Evolutionary conservation across 1,140 invertebrate genomes (phyloP).

Genomic region (Wiebesia pumilae): DNA sequence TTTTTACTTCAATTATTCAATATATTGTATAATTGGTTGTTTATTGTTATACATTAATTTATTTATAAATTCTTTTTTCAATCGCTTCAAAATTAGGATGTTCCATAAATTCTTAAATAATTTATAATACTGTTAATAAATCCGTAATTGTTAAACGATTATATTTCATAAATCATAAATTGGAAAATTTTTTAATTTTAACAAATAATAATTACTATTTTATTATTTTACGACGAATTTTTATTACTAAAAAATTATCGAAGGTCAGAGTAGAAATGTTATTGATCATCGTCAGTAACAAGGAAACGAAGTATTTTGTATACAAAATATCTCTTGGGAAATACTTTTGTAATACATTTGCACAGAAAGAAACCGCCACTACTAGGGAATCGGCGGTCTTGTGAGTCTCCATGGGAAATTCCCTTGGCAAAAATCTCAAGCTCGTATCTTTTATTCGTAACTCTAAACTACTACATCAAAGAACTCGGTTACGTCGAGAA

Average conservation of each 20-base stretch:
- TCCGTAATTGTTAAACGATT: no score
- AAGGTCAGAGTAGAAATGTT: not conserved
- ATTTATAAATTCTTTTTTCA: no score
- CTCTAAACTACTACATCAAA: not conserved
- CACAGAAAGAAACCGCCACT: not conserved
- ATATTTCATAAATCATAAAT: no score
- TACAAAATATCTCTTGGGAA: constrained; percentile 32
- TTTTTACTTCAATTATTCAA: no score
- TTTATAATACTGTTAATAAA: no score
- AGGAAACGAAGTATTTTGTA: not conserved
- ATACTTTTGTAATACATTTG: constrained; percentile 13
- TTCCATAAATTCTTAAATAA: no score
- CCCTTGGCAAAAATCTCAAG: constrained; percentile 21
- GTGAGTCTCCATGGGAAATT: constrained; percentile 8
- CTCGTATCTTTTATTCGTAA: constrained; percentile 20
- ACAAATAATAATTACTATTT: no score
- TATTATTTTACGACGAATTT: not conserved
- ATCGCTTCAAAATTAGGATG: no score
- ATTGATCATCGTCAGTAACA: not conserved
- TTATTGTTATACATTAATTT: no score
- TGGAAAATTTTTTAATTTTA: no score
- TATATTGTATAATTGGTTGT: no score
- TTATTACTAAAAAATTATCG: not conserved
- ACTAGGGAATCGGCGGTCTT: not conserved
- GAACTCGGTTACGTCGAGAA: not conserved